Evolutionary conservation across 2,797 vertebrate genomes (phyloP), one percentile per base, ranked within the genome.

Genomic region (Adelosebastes latens): DNA sequence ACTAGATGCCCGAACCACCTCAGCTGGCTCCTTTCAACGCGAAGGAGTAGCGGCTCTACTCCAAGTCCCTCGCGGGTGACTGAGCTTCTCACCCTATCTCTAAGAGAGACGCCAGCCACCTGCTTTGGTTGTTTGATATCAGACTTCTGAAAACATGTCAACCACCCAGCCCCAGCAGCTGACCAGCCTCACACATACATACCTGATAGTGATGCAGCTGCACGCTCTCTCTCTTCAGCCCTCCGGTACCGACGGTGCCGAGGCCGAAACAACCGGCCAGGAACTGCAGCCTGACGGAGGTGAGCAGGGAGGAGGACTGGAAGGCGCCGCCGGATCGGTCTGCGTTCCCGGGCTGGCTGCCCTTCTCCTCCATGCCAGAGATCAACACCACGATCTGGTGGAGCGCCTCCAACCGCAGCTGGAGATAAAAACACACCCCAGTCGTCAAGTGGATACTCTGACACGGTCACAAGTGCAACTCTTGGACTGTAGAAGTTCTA

Each of bases 131-230:
- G 39, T 42, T 42, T 42, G 39, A 42, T 42, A 42, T 42, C 39
- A 0, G 42, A 6, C 58, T 29, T 1, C n/a, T 58, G 24, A 52
- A 53, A 75, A 24, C 9, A 4, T 14, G 6, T 61, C 5, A 20
- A 36, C 27, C 52, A 24, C 13, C 4, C n/a, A 55, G 42, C 42
- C n/a, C n/a, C n/a, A n/a, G n/a, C n/a, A 36, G 22, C 2, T 14
- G 63, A 22, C 2, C 32, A 10, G 49, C 22, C 10, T 55, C 31
- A 42, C 6, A 8, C 55, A 42, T 14, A 42, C 39, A 10, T 79
- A 98, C 98, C 97, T 99, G 98, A 77, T 99, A 99, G 90, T 99
- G 98, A 90, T 99, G 98, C 5, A 99, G 93, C 89, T 98, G 98
- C 42, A 97, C 96, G n/a, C 94, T 98, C 92, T 99, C 97, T 20